Evolutionary conservation across 37 sponge, comb jelly and placozoan genomes (phyloP), one percentile per base, ranked within the genome.

Genomic region (Halichondria panicea): DNA sequence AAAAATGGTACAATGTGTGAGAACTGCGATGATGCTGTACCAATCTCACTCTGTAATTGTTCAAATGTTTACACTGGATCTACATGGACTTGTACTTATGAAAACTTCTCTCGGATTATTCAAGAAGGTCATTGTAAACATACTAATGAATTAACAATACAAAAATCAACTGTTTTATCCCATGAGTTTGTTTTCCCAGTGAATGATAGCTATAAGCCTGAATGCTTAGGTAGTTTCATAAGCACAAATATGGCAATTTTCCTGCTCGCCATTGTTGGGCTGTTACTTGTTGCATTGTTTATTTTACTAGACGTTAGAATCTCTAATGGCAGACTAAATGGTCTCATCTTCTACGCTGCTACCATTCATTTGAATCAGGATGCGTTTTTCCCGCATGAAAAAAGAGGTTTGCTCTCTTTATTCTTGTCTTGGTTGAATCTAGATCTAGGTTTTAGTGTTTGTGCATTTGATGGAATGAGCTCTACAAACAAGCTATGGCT

Each of bases 331-430:
- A 19, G 37, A 33, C 54, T 72, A 15, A 55, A 72, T 55, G 73
- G 73, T 33, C 36, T 72, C 6, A 72, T 72, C 21, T 72, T 72
- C 39, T 72, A 56, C 55, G 73, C 73, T 34, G 36, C 34, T 13
- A 34, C 36, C 21, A 24, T 72, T 32, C 56, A 54, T 37, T 37
- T 72, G 6, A 72, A 72, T 32, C 4, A 24, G 6, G 34, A 37
- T 5, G 22, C 38, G 34, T 72, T 72, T 55, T 72, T 72, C 37
- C 55, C 34, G 12, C 34, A 9, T n/a, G 41, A 24, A n/a, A 25
- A 55, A 19, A 11, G 24, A 5, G 34, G 33, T 33, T 21, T 55
- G 11, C 57, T 72, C 6, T 34, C 55, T 33, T 19, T 72, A 24
- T 38, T 72, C 56, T 11, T 72, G 2, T 72, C 73, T 12, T 72